These are phyloP conservation scores for Brachyalestes nurse DNA, from an alignment of 2,797 vertebrate species.

Conservation along the genomic window DNA sequence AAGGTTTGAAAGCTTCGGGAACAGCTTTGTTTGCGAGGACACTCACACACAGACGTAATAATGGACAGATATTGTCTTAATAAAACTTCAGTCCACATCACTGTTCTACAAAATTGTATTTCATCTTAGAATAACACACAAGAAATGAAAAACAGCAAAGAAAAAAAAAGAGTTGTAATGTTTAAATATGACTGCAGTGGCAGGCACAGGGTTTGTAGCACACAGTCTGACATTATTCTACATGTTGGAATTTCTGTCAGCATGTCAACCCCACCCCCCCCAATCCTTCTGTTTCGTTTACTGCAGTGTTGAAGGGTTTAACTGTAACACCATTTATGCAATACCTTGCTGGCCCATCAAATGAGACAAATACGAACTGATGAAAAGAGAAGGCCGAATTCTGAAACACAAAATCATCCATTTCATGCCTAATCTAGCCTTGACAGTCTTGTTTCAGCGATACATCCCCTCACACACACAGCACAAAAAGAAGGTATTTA, in stretches of 20 bases:
- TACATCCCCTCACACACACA: constrained; percentile 10
- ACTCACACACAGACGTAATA: no score
- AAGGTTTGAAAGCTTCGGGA: no score
- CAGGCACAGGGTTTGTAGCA: background rate
- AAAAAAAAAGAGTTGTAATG: background rate
- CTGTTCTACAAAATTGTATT: no score
- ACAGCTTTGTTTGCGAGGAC: no score
- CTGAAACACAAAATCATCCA: background rate
- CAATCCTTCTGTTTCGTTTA: background rate
- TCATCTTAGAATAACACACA: no score
- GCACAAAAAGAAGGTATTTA: constrained; percentile 10
- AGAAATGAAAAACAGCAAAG: no score
- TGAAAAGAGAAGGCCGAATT: background rate
- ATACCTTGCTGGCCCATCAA: background rate
- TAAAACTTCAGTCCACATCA: no score
- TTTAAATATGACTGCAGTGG: background rate
- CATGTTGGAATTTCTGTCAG: background rate
- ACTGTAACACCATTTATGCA: background rate
- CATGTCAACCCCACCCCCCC: background rate
- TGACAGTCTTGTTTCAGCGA: constrained; percentile 1
- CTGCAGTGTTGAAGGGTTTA: background rate
- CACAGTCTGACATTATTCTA: background rate
- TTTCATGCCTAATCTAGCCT: constrained; percentile 9
- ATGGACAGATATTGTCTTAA: no score
- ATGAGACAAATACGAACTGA: background rate